Evolutionary conservation across 2,113 vertebrate genomes (phyloP), one percentile per base, ranked within the genome.

Genomic region (Chaenocephalus aceratus): DNA sequence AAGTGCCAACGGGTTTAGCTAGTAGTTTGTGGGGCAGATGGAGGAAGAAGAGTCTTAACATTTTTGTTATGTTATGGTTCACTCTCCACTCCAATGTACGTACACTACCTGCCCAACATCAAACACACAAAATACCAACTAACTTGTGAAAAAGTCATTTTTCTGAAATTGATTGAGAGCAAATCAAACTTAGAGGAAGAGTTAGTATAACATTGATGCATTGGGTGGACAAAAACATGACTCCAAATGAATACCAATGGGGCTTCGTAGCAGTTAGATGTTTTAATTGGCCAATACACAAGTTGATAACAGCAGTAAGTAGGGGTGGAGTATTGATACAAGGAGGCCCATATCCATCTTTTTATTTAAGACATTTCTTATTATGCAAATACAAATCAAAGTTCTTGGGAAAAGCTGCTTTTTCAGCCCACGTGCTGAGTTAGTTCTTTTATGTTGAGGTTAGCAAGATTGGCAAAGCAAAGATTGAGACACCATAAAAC

Each of bases 241-340:
- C 30, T 26, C 13, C 13, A 48, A 58, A 75, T 58, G 61, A 77
- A 77, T 62, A 36, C 21, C 54, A 69, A 77, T 69, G 57, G 30
- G 44, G 30, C 14, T 53, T 2, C 0, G 2, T 75, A 21, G 63
- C 15, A n/a, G 51, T 21, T 75, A 21, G 51, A 45, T 18, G 23
- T 30, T 64, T 74, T 41, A 41, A 41, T 41, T 41, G 36, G 36
- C 36, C 36, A 41, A 41, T 41, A 41, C 5, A 41, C 36, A 41
- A 41, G 36, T 71, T 49, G 69, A 6, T 51, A 21, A 61, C 18
- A 41, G 1, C 36, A 41, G 36, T 41, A 41, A 41, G 36, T 36
- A 36, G 36, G 36, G 36, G 36, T 7, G 36, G 36, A 6, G 36
- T 41, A 41, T 41, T 41, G 36, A 41, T 41, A 41, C 36, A 41